Evolutionary conservation across 2,888 invertebrate species (phyloP).

Genomic region (Pseudococcus longispinus): DNA sequence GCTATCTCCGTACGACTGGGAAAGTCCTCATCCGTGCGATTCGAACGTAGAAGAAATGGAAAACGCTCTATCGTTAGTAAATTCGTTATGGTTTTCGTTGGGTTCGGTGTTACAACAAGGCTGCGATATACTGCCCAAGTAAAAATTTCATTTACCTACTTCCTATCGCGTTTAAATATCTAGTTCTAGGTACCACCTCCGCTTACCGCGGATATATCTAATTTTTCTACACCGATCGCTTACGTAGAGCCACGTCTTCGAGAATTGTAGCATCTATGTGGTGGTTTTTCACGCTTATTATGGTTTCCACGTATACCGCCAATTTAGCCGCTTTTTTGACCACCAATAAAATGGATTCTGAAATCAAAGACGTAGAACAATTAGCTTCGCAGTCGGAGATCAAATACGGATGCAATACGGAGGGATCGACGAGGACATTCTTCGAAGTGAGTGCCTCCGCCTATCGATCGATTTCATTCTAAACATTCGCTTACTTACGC

Average conservation of each 20-base stretch:
- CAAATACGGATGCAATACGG: slow-evolving; percentile 89
- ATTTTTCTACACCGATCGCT: too few species aligned
- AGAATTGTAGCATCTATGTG: slow-evolving; percentile 86
- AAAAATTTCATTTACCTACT: too few species aligned
- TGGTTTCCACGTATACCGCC: slow-evolving; percentile 92
- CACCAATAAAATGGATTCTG: slow-evolving; percentile 85
- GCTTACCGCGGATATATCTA: too few species aligned
- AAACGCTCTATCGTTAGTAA: slow-evolving; percentile 67
- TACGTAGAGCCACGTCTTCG: slow-evolving; percentile 84
- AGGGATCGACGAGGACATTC: slow-evolving; percentile 89
- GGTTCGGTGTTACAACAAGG: slow-evolving; percentile 68
- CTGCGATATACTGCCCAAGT: slow-evolving; percentile 67
- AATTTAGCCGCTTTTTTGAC: slow-evolving; percentile 93
- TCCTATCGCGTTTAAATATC: too few species aligned
- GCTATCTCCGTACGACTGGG: slow-evolving; percentile 68
- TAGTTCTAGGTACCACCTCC: too few species aligned
- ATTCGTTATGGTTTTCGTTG: slow-evolving; percentile 70
- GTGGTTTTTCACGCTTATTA: slow-evolving; percentile 93
- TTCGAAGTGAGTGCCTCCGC: slow-evolving; percentile 73
- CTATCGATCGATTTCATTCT: background rate
- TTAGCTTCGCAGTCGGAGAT: slow-evolving; percentile 92
- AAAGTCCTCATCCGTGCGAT: slow-evolving; percentile 66
- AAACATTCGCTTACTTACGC: background rate
- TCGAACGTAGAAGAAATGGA: slow-evolving; percentile 67
- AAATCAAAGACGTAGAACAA: slow-evolving; percentile 91